phyloP scores from a whole-genome alignment of 2,113 vertebrate species.

The Picathartes gymnocephalus region DNA sequence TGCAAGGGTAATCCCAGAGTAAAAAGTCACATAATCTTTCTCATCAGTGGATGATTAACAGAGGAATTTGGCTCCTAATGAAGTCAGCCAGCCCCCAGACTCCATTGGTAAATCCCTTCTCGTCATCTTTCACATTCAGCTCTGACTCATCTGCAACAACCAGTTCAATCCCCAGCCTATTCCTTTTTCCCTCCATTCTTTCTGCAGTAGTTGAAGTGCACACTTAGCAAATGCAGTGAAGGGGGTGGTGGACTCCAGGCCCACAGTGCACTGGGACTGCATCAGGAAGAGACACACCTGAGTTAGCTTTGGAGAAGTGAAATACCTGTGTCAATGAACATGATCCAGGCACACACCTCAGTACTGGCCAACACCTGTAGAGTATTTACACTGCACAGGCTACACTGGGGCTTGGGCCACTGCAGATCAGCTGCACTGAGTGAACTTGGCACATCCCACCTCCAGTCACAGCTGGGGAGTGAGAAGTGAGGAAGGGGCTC shows the following conservation, averaged over 20 bases:
- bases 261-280: neutral
- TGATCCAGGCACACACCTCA: neutral
- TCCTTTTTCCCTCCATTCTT: neutral
- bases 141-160: neutral
- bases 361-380: neutral
- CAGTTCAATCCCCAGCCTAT: neutral
- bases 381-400: neutral
- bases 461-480: rapidly evolving
- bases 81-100: neutral
- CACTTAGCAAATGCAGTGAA: neutral
- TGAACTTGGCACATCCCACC: neutral
- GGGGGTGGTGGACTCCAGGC: neutral
- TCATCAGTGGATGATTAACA: neutral
- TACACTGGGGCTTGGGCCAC: neutral
- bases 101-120: neutral
- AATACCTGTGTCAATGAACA: neutral
- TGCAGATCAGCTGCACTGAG: neutral
- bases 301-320: neutral
- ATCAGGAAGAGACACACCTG: neutral
- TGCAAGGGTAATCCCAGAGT: neutral
- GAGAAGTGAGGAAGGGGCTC: neutral
- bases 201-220: neutral
- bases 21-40: neutral
- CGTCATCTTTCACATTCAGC: neutral
- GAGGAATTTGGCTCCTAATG: neutral